Conservation (phyloP, 2,113 vertebrate genomes). For the Sitta europaea region DNA sequence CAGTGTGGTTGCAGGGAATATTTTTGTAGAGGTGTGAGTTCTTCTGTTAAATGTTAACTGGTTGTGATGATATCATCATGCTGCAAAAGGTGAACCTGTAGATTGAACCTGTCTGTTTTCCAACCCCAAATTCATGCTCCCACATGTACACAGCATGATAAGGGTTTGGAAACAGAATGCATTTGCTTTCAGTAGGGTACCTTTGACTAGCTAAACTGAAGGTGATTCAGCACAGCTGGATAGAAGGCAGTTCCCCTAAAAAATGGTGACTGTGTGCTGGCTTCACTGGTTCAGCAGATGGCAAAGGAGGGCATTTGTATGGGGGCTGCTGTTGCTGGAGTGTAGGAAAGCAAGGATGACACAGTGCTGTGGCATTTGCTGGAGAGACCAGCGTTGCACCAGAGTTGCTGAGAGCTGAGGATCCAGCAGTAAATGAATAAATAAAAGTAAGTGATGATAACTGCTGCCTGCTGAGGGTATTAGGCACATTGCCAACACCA, state of each 20-base stretch:
- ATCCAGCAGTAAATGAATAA: not conserved
- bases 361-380: not conserved
- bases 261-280: not conserved
- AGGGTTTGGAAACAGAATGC: not conserved
- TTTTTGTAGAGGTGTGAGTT: not conserved
- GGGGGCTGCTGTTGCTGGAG: not conserved
- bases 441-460: not conserved
- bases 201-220: not conserved
- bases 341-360: not conserved
- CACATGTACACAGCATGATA: rapidly evolving
- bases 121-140: not conserved
- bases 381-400: not conserved
- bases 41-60: not conserved
- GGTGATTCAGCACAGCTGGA: not conserved
- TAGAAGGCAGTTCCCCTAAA: not conserved
- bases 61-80: not conserved
- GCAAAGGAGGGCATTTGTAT: not conserved
- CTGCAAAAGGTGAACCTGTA: not conserved
- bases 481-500: rapidly evolving
- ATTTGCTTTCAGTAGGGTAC: not conserved
- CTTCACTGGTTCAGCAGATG: not conserved
- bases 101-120: not conserved
- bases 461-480: not conserved
- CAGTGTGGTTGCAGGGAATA: not conserved
- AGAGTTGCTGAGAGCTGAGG: not conserved